A percentile compares a stretch with the other conserved stretches of the same genome.
phyloP scores from a whole-genome alignment of 2,797 vertebrate genomes.

The Antennarius maculatus region DNA sequence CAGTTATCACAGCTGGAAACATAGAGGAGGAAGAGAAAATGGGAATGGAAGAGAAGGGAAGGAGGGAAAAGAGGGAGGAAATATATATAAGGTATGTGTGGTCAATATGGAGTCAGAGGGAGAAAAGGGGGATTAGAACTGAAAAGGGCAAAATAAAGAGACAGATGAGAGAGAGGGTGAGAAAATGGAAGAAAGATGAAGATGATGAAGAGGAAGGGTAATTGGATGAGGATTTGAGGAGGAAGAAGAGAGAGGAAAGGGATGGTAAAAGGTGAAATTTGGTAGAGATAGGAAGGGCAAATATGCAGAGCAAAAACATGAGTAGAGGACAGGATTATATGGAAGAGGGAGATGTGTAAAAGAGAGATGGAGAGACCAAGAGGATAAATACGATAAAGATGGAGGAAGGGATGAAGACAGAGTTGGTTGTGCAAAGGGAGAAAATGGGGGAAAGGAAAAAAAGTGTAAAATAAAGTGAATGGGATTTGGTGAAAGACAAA shows the following conservation, averaged over 20 bases:
- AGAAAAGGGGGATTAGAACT: not conserved
- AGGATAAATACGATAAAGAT: constrained; percentile 1
- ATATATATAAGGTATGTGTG: constrained; percentile 20
- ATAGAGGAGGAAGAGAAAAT: constrained; percentile 15
- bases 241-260: not conserved
- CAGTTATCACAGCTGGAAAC: constrained; percentile 61
- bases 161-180: not conserved
- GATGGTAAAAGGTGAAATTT: not conserved
- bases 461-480: not conserved
- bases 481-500: not conserved
- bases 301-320: not conserved
- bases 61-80: not conserved
- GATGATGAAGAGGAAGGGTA: constrained; percentile 11
- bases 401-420: constrained; percentile 5
- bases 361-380: not conserved
- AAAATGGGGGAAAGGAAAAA: not conserved
- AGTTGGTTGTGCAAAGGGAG: not conserved
- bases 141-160: not conserved
- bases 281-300: not conserved
- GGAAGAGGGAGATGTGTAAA: not conserved
- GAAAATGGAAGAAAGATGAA: not conserved
- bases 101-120: not conserved
- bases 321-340: constrained; percentile 2
- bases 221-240: not conserved
- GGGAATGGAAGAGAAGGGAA: not conserved